Conservation (phyloP, 2,113 vertebrate species). For the Gallinago media region DNA sequence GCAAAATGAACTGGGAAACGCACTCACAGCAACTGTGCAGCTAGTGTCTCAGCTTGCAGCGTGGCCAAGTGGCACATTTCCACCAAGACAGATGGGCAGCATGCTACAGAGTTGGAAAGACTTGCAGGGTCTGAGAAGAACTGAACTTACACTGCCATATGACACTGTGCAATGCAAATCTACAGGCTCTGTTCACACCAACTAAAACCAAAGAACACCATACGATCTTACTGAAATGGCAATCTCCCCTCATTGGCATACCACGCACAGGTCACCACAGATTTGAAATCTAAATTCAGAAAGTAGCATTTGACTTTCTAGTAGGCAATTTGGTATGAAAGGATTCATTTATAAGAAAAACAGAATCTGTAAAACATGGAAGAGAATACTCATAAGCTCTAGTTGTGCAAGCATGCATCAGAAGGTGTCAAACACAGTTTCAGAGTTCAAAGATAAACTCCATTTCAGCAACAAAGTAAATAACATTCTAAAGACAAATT, state of each 20-base stretch:
- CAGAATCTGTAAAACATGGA: neutral
- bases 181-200: neutral
- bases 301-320: neutral
- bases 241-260: too few species aligned
- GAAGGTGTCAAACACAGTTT: neutral
- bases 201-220: fast-evolving
- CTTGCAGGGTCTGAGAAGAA: fast-evolving
- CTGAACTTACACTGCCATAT: fast-evolving
- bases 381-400: neutral
- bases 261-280: fast-evolving
- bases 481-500: fast-evolving
- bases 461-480: neutral
- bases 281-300: neutral
- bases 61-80: fast-evolving
- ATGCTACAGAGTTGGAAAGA: neutral
- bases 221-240: fast-evolving
- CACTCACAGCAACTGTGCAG: fast-evolving
- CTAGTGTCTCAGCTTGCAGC: too few species aligned
- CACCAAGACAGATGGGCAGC: neutral
- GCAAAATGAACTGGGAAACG: fast-evolving
- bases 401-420: neutral
- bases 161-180: fast-evolving
- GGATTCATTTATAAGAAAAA: neutral
- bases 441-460: neutral
- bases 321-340: neutral